Evolutionary conservation across 2,113 vertebrate species (phyloP), one percentile per base, ranked within the genome.

Genomic region (Verasper variegatus): DNA sequence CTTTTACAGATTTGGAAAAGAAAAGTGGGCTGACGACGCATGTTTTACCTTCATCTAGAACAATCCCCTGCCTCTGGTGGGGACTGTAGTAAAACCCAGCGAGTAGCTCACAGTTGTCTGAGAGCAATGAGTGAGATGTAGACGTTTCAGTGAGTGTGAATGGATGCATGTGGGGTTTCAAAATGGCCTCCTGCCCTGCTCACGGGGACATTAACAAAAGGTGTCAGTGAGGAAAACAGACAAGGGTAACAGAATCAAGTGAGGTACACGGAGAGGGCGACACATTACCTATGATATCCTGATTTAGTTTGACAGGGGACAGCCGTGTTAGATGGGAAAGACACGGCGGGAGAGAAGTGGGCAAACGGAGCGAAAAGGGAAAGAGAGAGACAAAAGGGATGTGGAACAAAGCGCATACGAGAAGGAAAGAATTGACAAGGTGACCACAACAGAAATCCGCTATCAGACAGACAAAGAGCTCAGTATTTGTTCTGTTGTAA

Each of bases 391-490:
- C 13, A 54, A n/a, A n/a, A n/a, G 51, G 51, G 20, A 20, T 49
- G 45, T 17, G 13, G 10, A 35, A 10, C 26, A 75, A 67, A 78
- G 71, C 75, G 27, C 27, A 64, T 24, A 4, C 24, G 17, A 54
- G 64, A 47, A 1, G 27, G 20, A 37, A 58, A 45, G 54, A 52
- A 47, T 2, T 80, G 60, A 76, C 60, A 74, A 74, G 60, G 76
- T 78, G 78, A 85, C 57, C 37, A 60, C 12, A 17, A 63, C 0
- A 76, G 69, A 87, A 71, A 47, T 59, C 35, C 17, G 21, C 31
- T 3, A 23, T 59, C 73, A 26, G 71, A 65, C 65, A 74, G 64
- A 70, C 73, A 66, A 69, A 45, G 60, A 64, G 72, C 61, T 66
- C 26, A 7, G 61, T 17, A 59, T 80, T 69, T 55, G 26, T 45